Evolutionary conservation across 1,140 invertebrate genomes (phyloP), one percentile per base, ranked within the genome.

Genomic region (Philopotamus ludificatus): DNA sequence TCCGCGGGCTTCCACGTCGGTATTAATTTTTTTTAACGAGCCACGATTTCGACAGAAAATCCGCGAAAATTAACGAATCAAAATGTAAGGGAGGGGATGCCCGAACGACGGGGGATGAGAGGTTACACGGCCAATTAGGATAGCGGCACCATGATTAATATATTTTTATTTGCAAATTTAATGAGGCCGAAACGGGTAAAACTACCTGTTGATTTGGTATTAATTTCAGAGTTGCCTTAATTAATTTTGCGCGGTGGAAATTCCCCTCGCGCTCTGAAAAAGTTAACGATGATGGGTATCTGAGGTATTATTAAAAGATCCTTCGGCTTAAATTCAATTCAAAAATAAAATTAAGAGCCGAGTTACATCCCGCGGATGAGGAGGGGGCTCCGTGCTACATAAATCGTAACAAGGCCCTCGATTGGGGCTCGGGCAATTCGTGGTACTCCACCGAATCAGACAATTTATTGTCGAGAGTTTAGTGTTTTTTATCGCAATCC

Each of bases 201-300:
- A 15, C 3, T n/a, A 57, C 54, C 54, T 57, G 54, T 57, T 57
- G 54, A 57, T 57, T 54, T 57, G 34, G 54, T 57, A 57, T 57
- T 57, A 57, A 57, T 57, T 57, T 39, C 28, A 42, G 23, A 28
- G 28, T 57, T 57, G 39, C 54, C 39, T 57, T 57, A 57, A 57
- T 57, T 57, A 57, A 57, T 57, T 57, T 28, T 39, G 34, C 28
- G 28, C 4, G 28, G 12, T 4, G 28, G 28, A 34, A 34, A 34
- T 34, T 34, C 12, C 12, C 28, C 12, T 34, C 28, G 28, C 12
- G 4, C 12, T 34, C 4, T 4, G 28, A 34, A 34, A 34, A 34
- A 34, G 28, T 34, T 34, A 34, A 34, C 28, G 28, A 34, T 34
- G 28, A 12, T 12, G 28, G 28, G 12, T 34, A 34, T 7, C 28